A percentile compares a stretch with the other conserved stretches of the same genome.
These are phyloP conservation scores for Pristionchus exspectatus DNA, from an alignment of 2,888 invertebrate genomes.

Conservation along the genomic window DNA sequence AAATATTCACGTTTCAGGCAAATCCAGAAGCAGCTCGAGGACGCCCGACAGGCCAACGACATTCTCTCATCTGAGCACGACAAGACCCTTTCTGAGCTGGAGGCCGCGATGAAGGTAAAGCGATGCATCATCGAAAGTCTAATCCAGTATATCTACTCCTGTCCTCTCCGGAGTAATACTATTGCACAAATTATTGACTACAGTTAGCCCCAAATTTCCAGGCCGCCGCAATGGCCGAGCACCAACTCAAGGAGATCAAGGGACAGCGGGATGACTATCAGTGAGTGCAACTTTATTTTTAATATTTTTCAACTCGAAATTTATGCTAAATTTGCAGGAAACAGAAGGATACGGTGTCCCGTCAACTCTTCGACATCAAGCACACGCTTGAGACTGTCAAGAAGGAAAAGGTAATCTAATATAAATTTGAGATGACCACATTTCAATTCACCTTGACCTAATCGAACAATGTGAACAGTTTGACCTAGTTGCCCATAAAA, in stretches of 20 bases:
- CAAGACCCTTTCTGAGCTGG: conserved; percentile 63
- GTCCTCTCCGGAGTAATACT: too few species aligned
- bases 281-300: conserved; percentile 57
- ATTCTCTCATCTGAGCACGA: conserved; percentile 69
- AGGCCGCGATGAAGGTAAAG: conserved; percentile 64
- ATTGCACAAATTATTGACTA: too few species aligned
- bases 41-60: conserved; percentile 68
- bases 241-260: conserved; percentile 76
- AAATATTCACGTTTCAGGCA: conserved; percentile 58
- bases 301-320: not conserved
- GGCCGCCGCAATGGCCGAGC: conserved; percentile 69
- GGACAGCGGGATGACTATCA: conserved; percentile 75
- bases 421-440: not conserved
- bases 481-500: too few species aligned
- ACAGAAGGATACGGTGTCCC: conserved; percentile 74
- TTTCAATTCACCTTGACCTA: too few species aligned
- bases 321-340: conserved; percentile 62
- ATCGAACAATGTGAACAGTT: too few species aligned
- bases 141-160: too few species aligned
- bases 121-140: too few species aligned
- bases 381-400: conserved; percentile 72
- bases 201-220: too few species aligned
- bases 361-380: conserved; percentile 72
- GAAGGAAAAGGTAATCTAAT: conserved; percentile 59
- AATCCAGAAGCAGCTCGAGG: conserved; percentile 70